Evolutionary conservation across 2,113 vertebrate genomes (phyloP), one percentile per base, ranked within the genome.

Genomic region (Malaclemys terrapin): DNA sequence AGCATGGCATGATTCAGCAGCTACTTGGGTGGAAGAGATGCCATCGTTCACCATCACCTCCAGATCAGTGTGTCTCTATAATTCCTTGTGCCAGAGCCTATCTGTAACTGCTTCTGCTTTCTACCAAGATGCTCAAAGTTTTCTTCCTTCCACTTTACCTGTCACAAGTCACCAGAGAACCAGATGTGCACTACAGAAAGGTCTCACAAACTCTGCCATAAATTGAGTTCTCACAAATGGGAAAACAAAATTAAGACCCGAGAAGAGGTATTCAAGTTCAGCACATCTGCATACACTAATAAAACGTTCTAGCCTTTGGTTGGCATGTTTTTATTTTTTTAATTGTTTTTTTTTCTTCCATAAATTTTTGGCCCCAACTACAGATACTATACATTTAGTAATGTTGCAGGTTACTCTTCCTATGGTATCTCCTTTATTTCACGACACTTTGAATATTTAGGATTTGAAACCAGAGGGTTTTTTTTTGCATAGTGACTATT

Each of bases 271-370:
- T 3, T 82, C 24, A 24, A 65, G 47, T 52, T 80, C 42, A 69
- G 13, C 19, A 88, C 17, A 42, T 27, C 75, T 57, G 52, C 47
- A 56, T 27, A 84, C n/a, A n/a, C 13, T 27, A 89, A 78, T 65
- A 57, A 13, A 38, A 27, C 78, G 24, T 13, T 79, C 35, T 84
- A 76, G 29, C 4, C 22, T 80, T 80, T 31, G 80, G 7, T 3
- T 65, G 31, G 13, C 31, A 31, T 35, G 0, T 79, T 16, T 47
- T 47, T 47, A 20, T 65, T 80, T 87, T 84, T 3, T 87, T 19
- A 0, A 42, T 38, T 38, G 3, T 24, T 85, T 31, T n/a, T 50
- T 50, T 56, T 17, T 13, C 3, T 35, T 20, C 62, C n/a, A 1
- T 1, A 3, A 24, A 42, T 22, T 35, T 84, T 29, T 57, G 53